Conservation (phyloP, 1,140 invertebrate genomes). For the Thaumatotibia leucotreta region DNA sequence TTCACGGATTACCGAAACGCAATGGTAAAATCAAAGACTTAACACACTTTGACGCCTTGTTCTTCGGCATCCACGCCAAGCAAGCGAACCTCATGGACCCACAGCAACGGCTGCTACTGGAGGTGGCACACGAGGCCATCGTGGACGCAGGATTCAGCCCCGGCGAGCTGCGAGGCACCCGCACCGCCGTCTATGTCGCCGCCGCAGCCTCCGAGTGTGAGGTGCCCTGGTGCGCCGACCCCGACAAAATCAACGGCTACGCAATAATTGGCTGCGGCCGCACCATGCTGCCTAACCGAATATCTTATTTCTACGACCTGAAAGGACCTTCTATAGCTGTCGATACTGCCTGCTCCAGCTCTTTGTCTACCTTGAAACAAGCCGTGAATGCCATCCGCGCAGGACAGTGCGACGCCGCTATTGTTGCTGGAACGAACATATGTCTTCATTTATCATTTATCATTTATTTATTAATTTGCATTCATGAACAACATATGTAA, state of each 20-base stretch:
- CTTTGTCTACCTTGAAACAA: constrained; percentile 91
- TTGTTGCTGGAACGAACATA: constrained; percentile 92
- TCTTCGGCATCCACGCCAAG: constrained; percentile 95
- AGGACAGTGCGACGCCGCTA: constrained; percentile 93
- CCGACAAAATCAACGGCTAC: constrained; percentile 92
- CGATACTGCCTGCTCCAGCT: constrained; percentile 97
- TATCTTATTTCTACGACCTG: constrained; percentile 98
- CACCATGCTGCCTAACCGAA: constrained; percentile 97
- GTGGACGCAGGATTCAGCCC: constrained; percentile 94
- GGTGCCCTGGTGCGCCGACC: constrained; percentile 86
- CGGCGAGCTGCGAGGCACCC: constrained; percentile 85
- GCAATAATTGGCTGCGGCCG: constrained; percentile 93
- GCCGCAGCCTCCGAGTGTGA: constrained; percentile 91
- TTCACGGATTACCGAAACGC: constrained; percentile 89
- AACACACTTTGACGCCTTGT: constrained; percentile 91
- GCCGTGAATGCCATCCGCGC: constrained; percentile 88
- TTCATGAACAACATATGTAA: too few species aligned
- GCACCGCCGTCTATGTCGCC: constrained; percentile 94
- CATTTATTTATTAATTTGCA: too few species aligned
- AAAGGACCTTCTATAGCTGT: constrained; percentile 92
- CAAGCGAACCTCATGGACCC: constrained; percentile 98
- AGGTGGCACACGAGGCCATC: constrained; percentile 95
- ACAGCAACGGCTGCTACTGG: constrained; percentile 92
- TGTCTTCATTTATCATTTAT: too few species aligned
- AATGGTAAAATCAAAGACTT: constrained; percentile 95